phyloP scores from a whole-genome alignment of 2,888 invertebrate species.

The Ceratothoa steindachneri region DNA sequence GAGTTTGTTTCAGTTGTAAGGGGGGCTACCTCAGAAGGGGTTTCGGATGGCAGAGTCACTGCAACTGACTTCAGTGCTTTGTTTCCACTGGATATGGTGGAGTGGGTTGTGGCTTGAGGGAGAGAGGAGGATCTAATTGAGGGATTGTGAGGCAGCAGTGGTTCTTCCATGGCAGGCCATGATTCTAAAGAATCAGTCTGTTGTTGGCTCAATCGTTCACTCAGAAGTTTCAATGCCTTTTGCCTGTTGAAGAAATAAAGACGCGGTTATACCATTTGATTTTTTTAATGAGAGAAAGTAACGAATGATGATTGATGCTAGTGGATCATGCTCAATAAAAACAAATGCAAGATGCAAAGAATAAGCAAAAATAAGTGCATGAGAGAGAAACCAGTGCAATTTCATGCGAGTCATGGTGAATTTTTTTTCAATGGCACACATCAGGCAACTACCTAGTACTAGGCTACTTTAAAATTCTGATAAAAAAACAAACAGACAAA shows the following conservation, averaged over 20 bases:
- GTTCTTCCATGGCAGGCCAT: slow-evolving; percentile 41
- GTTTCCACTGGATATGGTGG: slow-evolving; percentile 9
- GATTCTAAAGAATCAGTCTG: slow-evolving; percentile 30
- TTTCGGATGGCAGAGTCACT: slow-evolving; percentile 25
- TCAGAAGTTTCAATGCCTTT: slow-evolving; percentile 89
- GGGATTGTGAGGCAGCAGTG: not conserved
- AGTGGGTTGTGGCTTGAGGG: slow-evolving; percentile 28
- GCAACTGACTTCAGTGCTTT: slow-evolving; percentile 32
- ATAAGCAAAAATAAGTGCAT: too few species aligned
- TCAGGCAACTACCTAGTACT: too few species aligned
- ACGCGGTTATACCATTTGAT: not conserved
- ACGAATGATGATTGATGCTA: too few species aligned
- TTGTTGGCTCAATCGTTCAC: slow-evolving; percentile 65
- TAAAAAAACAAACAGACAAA: slow-evolving; percentile 12
- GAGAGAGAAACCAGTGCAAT: too few species aligned
- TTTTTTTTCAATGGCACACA: too few species aligned
- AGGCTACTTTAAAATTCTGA: not conserved
- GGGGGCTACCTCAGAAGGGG: not conserved
- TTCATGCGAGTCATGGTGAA: too few species aligned
- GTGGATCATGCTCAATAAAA: too few species aligned
- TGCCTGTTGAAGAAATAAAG: slow-evolving; percentile 67
- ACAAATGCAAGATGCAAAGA: not conserved
- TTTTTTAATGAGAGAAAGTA: not conserved
- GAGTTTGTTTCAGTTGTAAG: too few species aligned
- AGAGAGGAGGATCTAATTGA: not conserved